Conservation (phyloP, 2,113 vertebrate genomes). For the Tyto alba region DNA sequence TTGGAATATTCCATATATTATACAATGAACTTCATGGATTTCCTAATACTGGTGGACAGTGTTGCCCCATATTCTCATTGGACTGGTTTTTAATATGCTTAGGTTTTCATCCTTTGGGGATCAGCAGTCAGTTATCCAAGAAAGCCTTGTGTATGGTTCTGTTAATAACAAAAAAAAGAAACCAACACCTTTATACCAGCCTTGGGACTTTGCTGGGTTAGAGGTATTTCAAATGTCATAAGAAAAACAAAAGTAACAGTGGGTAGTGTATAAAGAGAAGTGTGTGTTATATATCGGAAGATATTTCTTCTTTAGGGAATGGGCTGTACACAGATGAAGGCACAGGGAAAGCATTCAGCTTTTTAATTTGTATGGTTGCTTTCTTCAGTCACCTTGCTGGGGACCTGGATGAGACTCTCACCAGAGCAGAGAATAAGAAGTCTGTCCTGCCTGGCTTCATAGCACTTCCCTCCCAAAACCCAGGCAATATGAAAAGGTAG, state of each 20-base stretch:
- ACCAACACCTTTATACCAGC: neutral
- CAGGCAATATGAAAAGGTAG: neutral
- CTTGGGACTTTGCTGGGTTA: neutral
- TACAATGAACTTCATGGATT: neutral
- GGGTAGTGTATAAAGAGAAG: neutral
- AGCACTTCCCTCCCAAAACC: neutral
- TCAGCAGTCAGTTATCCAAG: neutral
- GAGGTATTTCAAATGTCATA: neutral
- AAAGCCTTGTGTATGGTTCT: neutral
- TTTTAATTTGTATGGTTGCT: neutral
- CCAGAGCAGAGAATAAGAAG: neutral
- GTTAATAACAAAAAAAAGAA: neutral
- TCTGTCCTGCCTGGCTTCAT: neutral
- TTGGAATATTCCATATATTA: neutral
- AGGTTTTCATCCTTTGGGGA: neutral
- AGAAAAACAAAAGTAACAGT: neutral
- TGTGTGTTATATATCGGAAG: accelerated
- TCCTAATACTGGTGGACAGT: neutral
- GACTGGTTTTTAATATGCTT: neutral
- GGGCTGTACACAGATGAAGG: neutral
- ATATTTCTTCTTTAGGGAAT: neutral
- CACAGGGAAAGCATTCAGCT: neutral
- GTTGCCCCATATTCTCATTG: neutral
- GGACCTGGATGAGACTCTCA: neutral
- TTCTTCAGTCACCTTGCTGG: neutral